These are phyloP conservation scores for Doris montereyensis DNA, from an alignment of 2,888 invertebrate species.

Conservation along the genomic window DNA sequence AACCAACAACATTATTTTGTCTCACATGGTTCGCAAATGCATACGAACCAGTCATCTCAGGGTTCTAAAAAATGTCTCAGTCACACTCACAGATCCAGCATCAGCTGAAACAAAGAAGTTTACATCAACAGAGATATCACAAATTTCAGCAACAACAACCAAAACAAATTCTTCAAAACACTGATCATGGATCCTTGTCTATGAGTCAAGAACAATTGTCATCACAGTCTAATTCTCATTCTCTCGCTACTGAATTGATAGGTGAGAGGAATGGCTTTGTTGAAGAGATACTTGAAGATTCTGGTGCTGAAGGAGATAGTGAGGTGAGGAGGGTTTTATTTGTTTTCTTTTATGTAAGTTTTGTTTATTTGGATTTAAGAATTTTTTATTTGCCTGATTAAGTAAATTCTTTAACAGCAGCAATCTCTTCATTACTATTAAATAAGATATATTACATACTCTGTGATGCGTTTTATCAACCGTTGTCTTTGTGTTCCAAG, in stretches of 20 bases:
- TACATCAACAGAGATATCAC: neutral
- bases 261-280: neutral
- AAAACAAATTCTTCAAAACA: no score
- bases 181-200: no score
- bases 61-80: neutral
- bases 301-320: neutral
- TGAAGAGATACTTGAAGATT: neutral
- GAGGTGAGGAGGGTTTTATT: neutral
- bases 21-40: slow-evolving; percentile 27
- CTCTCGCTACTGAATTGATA: neutral
- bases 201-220: no score
- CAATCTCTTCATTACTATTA: no score
- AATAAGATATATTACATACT: no score
- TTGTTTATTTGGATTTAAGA: no score
- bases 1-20: slow-evolving; percentile 32
- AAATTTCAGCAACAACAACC: neutral
- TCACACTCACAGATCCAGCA: neutral
- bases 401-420: no score
- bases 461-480: no score
- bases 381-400: no score
- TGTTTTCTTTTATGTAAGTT: neutral
- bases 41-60: neutral
- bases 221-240: no score
- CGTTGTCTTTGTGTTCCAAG: no score
- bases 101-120: no score